phyloP scores from a whole-genome alignment of 2,113 vertebrate genomes.

The Colossoma macropomum region DNA sequence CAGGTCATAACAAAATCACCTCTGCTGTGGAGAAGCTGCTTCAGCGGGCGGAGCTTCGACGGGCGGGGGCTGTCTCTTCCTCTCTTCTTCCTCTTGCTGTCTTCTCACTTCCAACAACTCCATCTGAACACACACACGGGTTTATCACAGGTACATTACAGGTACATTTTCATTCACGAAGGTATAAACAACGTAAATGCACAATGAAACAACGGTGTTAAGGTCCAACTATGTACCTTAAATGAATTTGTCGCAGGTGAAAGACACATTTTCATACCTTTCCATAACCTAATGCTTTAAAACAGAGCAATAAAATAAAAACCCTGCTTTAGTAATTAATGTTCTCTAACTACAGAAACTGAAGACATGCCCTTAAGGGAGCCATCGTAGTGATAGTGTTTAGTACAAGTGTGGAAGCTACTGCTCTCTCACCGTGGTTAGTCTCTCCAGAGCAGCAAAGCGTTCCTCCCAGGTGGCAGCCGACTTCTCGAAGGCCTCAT shows the following conservation, averaged over 20 bases:
- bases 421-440: conserved; percentile 86
- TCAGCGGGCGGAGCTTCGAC: conserved; percentile 77
- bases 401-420: neutral
- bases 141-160: no score
- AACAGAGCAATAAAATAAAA: no score
- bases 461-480: conserved; percentile 97
- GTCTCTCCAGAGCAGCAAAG: conserved; percentile 91
- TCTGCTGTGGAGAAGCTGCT: conserved; percentile 82
- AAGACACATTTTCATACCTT: no score
- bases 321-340: neutral
- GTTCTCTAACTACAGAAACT: no score
- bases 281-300: no score
- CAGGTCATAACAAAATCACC: conserved; percentile 68
- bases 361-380: no score
- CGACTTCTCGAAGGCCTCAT: conserved; percentile 96
- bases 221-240: no score
- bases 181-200: no score
- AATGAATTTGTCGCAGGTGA: no score
- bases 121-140: conserved; percentile 81
- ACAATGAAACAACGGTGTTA: no score
- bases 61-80: conserved; percentile 84
- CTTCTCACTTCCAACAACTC: conserved; percentile 95
- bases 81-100: conserved; percentile 93
- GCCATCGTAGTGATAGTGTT: no score
- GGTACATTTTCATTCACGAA: no score